Base-by-base conservation (phyloP, 2,797 vertebrate species). In the Holocentrus rufus region DNA sequence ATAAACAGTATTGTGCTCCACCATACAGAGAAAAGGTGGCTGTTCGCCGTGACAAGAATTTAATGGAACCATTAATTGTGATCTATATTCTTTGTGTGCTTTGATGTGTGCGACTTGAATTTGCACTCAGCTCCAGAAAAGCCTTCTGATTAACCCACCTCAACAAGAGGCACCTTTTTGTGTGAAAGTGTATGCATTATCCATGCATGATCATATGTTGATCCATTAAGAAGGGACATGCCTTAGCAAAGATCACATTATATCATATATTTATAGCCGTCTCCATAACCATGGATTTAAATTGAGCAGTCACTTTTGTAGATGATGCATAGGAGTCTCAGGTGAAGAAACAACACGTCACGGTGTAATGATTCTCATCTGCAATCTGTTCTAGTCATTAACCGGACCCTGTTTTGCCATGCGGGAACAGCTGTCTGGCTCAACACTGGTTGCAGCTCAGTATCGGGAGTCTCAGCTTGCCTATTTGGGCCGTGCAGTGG, bases 341-440 rank as follows among this genome's bases (percentile, higher is more conserved):
- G 61, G 70, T 72, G 75, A 70, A 74, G 61, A 73, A 74, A 73
- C 49, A 74, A 61, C 62, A 72, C n/a, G 73, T 76, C 63, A 79
- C 7, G 10, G 63, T 69, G 39, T 53, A 27, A 58, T 70, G 79
- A 81, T 65, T 78, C 56, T 86, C 75, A 77, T 73, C 76, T 77
- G 74, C 52, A 63, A 70, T 75, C 81, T 68, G 77, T 87, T 81
- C 47, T 58, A 30, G 56, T 82, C 66, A 85, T 89, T 81, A 85
- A 67, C 65, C 65, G 34, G 50, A 53, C n/a, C 49, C 27, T 61
- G 69, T 70, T 78, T 81, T 69, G 23, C 47, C 56, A 55, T 58
- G 59, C 57, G 79, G 50, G 72, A 78, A 72, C 65, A 85, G 72
- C 68, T 77, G 81, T 67, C 76, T 72, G 63, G 50, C 62, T 75